phyloP scores from a whole-genome alignment of 2,888 invertebrate species.

The Neoitamus cyanurus region DNA sequence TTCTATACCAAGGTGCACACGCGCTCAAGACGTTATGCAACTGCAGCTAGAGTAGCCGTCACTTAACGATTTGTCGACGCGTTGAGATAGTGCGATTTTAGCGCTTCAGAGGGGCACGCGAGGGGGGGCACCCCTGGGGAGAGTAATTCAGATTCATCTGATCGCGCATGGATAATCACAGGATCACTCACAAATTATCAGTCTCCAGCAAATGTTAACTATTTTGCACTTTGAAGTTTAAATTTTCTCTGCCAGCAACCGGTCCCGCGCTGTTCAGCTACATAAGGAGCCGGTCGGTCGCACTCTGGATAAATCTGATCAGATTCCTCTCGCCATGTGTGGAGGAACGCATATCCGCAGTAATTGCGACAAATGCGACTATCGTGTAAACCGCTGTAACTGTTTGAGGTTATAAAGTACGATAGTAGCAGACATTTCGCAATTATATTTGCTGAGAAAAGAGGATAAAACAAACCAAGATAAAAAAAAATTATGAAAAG shows the following conservation, averaged over 20 bases:
- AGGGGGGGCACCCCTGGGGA: background rate
- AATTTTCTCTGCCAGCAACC: background rate
- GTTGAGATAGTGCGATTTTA: background rate
- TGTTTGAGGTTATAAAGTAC: background rate
- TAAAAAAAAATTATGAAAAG: background rate
- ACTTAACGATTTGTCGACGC: background rate
- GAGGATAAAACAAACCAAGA: background rate
- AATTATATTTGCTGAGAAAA: background rate
- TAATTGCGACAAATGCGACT: background rate
- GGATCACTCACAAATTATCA: background rate
- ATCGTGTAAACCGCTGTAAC: background rate
- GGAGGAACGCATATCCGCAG: background rate
- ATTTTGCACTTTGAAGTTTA: constrained; percentile 5
- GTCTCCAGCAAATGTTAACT: background rate
- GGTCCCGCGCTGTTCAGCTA: background rate
- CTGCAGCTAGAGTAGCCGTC: background rate
- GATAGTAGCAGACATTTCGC: background rate
- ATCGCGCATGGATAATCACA: background rate
- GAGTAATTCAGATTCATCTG: background rate
- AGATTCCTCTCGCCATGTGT: background rate
- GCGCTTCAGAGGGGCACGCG: background rate
- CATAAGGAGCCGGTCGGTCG: background rate
- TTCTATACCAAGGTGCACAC: background rate
- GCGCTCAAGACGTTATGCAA: background rate
- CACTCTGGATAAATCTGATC: background rate